Evolutionary conservation across 2,113 vertebrate species (phyloP).

Genomic region (Colossoma macropomum): DNA sequence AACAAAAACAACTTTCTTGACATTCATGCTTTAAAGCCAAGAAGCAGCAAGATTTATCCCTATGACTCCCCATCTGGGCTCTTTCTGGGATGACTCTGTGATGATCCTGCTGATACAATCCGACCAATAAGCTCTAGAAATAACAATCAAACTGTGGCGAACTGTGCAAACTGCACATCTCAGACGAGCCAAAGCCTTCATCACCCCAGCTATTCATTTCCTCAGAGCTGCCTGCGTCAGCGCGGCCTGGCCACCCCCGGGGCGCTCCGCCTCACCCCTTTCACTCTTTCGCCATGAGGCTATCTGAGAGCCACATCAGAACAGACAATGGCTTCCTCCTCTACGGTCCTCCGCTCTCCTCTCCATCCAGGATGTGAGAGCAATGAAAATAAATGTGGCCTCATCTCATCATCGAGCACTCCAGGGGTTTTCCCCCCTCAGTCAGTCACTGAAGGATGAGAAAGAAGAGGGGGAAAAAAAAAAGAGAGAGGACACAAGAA

Average conservation of each 20-base stretch:
- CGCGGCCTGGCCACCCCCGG: not conserved
- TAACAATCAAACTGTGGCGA: not conserved
- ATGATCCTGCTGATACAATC: not conserved
- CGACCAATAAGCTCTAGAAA: not conserved
- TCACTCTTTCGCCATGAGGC: not conserved
- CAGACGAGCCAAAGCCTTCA: not conserved
- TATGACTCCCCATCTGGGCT: not conserved
- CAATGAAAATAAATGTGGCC: not conserved
- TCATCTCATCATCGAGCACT: not conserved
- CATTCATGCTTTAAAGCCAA: not conserved
- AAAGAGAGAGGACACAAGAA: no score
- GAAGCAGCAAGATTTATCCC: not conserved
- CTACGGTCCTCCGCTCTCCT: not conserved
- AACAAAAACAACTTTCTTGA: not conserved
- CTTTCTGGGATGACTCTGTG: not conserved
- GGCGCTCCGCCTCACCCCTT: not conserved
- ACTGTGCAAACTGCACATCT: no score
- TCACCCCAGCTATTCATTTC: not conserved
- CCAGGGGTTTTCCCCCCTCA: not conserved
- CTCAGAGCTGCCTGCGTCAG: not conserved
- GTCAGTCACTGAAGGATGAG: no score
- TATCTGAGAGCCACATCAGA: not conserved
- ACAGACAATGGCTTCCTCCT: not conserved
- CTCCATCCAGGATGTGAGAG: not conserved
- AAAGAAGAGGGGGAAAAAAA: not conserved